Evolutionary conservation across 2,113 vertebrate genomes (phyloP), one percentile per base, ranked within the genome.

Genomic region (Seriola aureovittata): DNA sequence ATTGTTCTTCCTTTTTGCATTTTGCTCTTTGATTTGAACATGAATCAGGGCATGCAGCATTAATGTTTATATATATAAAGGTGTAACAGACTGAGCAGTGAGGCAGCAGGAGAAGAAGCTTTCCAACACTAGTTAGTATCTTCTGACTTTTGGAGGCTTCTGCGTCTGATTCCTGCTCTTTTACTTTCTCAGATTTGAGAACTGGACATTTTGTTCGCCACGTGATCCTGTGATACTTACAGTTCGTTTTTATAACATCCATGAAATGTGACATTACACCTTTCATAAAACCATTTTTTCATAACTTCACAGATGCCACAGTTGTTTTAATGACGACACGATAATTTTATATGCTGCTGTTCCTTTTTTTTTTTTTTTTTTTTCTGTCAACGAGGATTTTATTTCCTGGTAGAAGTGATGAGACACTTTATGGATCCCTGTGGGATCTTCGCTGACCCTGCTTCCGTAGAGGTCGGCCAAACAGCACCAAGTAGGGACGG

Each of bases 291-390:
- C 16, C 29, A 0, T 62, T 63, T 59, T 38, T 40, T 70, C 65
- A 32, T 29, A 50, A 79, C 34, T 25, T 65, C 59, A 68, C 52
- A 66, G 65, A 57, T 70, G 80, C 65, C 23, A 8, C 64, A 19
- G 50, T 19, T 55, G 3, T 57, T 34, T 29, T 73, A 13, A 14
- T 14, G 58, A 14, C 9, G 21, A 73, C 55, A 71, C 44, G 23
- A 19, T 60, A 46, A 54, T 52, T 71, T 85, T 74, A 7, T 40
- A 77, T 10, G 71, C 82, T 84, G 84, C 77, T 74, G n/a, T 68
- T 69, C 0, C 32, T 1, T 44, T 32, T 11, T 50, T 25, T 25
- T 25, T 25, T 25, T 25, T 5, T 4, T 19, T 32, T 54, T 17
- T 68, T 8, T 72, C 3, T 50, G 29, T 74, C 32, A 40, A 3